phyloP scores from a whole-genome alignment of 2,888 invertebrate genomes.

The Diadromus collaris region DNA sequence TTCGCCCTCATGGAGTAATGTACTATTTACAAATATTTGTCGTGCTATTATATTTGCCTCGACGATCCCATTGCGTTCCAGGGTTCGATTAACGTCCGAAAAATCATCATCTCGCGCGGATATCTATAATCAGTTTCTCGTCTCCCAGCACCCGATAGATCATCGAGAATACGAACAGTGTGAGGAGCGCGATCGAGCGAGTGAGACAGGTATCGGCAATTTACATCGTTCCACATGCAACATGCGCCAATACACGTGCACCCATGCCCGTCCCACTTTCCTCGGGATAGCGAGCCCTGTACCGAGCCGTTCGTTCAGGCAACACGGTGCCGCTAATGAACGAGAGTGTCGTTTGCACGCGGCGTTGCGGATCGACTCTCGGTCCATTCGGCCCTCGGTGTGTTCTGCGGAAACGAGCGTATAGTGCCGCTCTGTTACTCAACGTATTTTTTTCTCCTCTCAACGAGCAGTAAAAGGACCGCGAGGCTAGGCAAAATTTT shows the following conservation, averaged over 20 bases:
- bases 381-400: slow-evolving; percentile 39
- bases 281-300: neutral
- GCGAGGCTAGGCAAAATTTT: slow-evolving; percentile 46
- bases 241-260: slow-evolving; percentile 45
- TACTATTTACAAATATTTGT: too few relatives aligned
- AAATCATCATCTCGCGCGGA: neutral
- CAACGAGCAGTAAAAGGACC: slow-evolving; percentile 22
- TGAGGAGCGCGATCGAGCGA: slow-evolving; percentile 25
- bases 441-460: slow-evolving; percentile 16
- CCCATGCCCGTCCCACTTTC: slow-evolving; percentile 9
- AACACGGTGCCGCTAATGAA: slow-evolving; percentile 73
- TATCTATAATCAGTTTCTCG: slow-evolving; percentile 23
- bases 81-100: neutral
- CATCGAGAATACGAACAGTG: slow-evolving; percentile 17
- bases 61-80: neutral
- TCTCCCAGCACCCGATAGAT: slow-evolving; percentile 6
- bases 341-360: slow-evolving; percentile 72
- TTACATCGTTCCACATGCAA: slow-evolving; percentile 32
- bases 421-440: slow-evolving; percentile 8
- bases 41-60: neutral
- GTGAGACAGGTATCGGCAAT: slow-evolving; percentile 43
- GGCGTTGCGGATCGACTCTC: slow-evolving; percentile 50
- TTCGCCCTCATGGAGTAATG: too few relatives aligned
- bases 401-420: neutral
- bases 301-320: slow-evolving; percentile 56